Evolutionary conservation across 2,113 vertebrate species (phyloP).

Genomic region (Kryptolebias marmoratus): DNA sequence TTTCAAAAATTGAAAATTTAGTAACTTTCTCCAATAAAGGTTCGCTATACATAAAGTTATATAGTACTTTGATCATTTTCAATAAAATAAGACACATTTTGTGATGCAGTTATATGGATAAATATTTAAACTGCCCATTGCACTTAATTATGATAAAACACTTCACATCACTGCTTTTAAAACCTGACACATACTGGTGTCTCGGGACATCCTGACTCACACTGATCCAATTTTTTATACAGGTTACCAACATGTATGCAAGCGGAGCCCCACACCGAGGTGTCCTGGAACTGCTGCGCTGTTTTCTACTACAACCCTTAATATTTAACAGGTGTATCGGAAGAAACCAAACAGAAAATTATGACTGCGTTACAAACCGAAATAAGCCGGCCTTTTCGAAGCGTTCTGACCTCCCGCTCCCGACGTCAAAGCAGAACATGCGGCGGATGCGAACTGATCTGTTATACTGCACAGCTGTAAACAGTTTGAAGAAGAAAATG

Average conservation of each 20-base stretch:
- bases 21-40: too few relatives aligned
- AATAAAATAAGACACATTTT: too few relatives aligned
- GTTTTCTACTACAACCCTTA: neutral
- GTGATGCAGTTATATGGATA: neutral
- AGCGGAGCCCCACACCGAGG: neutral
- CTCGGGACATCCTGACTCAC: too few relatives aligned
- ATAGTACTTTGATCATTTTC: too few relatives aligned
- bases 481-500: constrained; percentile 16
- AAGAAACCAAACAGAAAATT: neutral
- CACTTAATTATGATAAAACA: neutral
- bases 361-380: constrained; percentile 13
- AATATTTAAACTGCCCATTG: neutral
- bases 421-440: constrained; percentile 23
- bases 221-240: too few relatives aligned
- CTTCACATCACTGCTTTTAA: neutral
- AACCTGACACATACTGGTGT: too few relatives aligned
- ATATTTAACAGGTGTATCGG: constrained; percentile 1
- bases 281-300: neutral
- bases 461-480: constrained; percentile 47
- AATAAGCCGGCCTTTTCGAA: neutral
- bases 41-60: too few relatives aligned
- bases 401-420: neutral
- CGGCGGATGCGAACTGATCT: constrained; percentile 7
- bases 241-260: too few relatives aligned
- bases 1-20: too few relatives aligned